Conservation (phyloP, 2,888 invertebrate species). For the Caradrina kadenii region DNA sequence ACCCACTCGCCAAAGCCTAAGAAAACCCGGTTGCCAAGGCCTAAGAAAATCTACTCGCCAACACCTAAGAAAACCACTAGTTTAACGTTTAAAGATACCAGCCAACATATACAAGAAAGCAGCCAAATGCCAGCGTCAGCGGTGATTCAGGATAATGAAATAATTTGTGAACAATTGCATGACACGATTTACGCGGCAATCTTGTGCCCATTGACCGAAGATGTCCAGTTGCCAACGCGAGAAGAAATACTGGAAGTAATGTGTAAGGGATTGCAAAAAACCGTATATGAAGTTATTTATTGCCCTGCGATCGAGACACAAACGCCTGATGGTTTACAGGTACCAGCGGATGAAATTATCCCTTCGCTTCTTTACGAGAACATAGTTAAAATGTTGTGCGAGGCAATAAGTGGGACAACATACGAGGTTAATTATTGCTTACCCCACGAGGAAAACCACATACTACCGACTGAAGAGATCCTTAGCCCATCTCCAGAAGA, state of each 20-base stretch:
- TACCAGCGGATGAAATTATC: neutral
- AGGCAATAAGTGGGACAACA: conserved; percentile 6
- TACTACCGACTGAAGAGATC: neutral
- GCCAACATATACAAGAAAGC: neutral
- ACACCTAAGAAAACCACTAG: neutral
- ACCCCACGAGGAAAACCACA: neutral
- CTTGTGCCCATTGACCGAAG: neutral
- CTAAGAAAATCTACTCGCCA: neutral
- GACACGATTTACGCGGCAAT: conserved; percentile 1
- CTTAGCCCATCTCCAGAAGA: too few species aligned
- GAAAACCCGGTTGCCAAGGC: neutral
- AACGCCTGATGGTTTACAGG: neutral
- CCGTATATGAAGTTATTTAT: conserved; percentile 19
- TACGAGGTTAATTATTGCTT: conserved; percentile 13
- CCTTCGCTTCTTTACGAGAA: conserved; percentile 6
- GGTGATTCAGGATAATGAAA: conserved; percentile 6
- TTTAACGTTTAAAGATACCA: neutral
- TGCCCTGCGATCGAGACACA: neutral
- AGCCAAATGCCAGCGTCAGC: neutral
- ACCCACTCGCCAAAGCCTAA: neutral
- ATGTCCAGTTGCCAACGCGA: neutral
- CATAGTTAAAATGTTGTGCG: conserved; percentile 9
- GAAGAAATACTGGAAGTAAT: conserved; percentile 13
- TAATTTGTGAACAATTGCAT: conserved; percentile 21
- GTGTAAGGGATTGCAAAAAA: conserved; percentile 21